A percentile compares a stretch with the other conserved stretches of the same genome.
These are phyloP conservation scores for Hypomecis atomaria DNA, from an alignment of 2,888 invertebrate species.

Conservation along the genomic window DNA sequence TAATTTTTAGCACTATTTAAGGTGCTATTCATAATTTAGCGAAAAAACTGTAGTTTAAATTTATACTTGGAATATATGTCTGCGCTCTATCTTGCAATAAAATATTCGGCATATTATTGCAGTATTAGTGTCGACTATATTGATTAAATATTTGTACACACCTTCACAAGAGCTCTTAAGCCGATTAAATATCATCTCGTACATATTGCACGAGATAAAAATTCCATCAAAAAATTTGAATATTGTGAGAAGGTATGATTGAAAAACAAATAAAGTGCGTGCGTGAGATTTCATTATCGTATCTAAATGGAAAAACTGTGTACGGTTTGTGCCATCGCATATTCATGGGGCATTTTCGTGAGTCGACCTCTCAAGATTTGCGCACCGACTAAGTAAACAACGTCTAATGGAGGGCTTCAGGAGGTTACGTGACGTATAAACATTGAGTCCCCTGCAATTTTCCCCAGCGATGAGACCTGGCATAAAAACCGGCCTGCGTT, in stretches of 20 bases:
- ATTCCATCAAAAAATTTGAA: slow-evolving; percentile 46
- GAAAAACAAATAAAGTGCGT: slow-evolving; percentile 73
- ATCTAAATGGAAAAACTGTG: slow-evolving; percentile 83
- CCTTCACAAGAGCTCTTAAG: too few species aligned
- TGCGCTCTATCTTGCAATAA: too few species aligned
- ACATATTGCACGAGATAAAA: background rate
- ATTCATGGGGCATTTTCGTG: slow-evolving; percentile 84
- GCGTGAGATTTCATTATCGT: slow-evolving; percentile 80
- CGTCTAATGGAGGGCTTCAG: slow-evolving; percentile 80
- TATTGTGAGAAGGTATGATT: slow-evolving; percentile 58
- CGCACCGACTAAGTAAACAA: slow-evolving; percentile 80
- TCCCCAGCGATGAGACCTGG: slow-evolving; percentile 44
- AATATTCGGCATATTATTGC: too few species aligned
- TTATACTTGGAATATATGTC: too few species aligned
- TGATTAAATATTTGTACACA: too few species aligned
- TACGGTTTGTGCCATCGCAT: slow-evolving; percentile 84
- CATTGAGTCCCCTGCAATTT: slow-evolving; percentile 65
- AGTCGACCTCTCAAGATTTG: slow-evolving; percentile 82
- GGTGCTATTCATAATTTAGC: too few species aligned
- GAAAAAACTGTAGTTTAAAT: too few species aligned
- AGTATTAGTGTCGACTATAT: too few species aligned
- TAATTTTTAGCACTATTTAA: too few species aligned
- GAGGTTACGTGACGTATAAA: slow-evolving; percentile 73
- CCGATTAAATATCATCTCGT: too few species aligned
- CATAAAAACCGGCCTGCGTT: slow-evolving; percentile 37